These are phyloP conservation scores for Basileuterus tristriatus DNA, from an alignment of 2,797 vertebrate species.

Conservation along the genomic window DNA sequence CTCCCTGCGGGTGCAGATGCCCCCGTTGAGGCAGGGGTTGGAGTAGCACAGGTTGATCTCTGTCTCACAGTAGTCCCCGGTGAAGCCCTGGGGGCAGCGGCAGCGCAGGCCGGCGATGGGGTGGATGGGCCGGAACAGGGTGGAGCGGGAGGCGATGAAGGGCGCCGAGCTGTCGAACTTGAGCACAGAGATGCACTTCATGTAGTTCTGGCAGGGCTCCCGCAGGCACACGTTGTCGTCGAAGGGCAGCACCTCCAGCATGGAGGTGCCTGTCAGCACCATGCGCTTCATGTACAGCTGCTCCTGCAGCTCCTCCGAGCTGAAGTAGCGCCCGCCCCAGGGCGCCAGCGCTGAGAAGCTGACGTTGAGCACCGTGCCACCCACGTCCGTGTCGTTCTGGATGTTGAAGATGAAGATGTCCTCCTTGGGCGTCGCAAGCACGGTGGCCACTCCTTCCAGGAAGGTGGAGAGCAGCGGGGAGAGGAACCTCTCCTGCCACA, in stretches of 20 bases:
- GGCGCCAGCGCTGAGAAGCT: slow-evolving; percentile 93
- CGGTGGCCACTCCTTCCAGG: slow-evolving; percentile 92
- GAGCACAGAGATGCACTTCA: slow-evolving; percentile 98
- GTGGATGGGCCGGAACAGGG: slow-evolving; percentile 95
- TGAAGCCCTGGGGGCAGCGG: slow-evolving; percentile 95
- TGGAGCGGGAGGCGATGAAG: slow-evolving; percentile 92
- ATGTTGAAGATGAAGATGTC: slow-evolving; percentile 98
- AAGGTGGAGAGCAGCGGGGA: slow-evolving; percentile 90
- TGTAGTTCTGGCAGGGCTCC: slow-evolving; percentile 98
- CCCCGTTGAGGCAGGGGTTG: slow-evolving; percentile 92
- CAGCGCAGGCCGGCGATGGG: slow-evolving; percentile 94
- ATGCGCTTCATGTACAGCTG: slow-evolving; percentile 96
- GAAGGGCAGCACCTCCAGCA: slow-evolving; percentile 95
- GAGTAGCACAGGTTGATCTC: slow-evolving; percentile 99
- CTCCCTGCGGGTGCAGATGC: slow-evolving; percentile 89
- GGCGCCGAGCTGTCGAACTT: slow-evolving; percentile 96
- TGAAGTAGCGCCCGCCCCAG: slow-evolving; percentile 87
- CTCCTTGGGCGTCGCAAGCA: slow-evolving; percentile 89
- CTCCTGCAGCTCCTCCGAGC: slow-evolving; percentile 95
- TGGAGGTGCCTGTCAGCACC: slow-evolving; percentile 87
- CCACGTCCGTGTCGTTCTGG: slow-evolving; percentile 92
- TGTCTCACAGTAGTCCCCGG: slow-evolving; percentile 95
- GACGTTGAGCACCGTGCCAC: slow-evolving; percentile 87
- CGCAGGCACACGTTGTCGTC: slow-evolving; percentile 98
- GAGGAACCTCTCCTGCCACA: slow-evolving; percentile 98